These are phyloP conservation scores for Phyllotis vaccarum DNA, from an alignment of 2,797 vertebrate species.

Conservation along the genomic window DNA sequence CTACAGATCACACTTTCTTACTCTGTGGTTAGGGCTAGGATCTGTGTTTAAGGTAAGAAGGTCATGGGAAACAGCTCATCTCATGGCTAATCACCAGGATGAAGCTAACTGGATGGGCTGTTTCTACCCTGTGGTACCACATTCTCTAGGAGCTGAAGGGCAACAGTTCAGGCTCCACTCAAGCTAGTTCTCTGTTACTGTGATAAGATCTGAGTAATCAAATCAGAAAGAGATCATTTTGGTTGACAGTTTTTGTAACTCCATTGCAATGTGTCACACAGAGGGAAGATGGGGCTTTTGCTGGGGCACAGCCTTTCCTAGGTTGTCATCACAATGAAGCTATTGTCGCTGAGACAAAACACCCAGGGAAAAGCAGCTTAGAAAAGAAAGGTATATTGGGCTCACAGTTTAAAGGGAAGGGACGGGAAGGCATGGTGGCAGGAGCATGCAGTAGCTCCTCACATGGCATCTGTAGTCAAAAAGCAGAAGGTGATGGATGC, in stretches of 20 bases:
- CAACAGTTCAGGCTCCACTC: not conserved
- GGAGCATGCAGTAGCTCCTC: not conserved
- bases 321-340: not conserved
- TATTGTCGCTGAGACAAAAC: not conserved
- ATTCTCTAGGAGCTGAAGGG: not conserved
- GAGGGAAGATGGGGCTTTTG: not conserved
- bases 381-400: not conserved
- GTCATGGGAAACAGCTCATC: not conserved
- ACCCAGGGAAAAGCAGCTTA: not conserved
- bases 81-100: too few species aligned
- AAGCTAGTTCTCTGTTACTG: not conserved
- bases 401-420: not conserved
- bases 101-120: not conserved
- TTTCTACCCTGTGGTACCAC: not conserved
- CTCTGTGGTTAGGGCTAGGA: not conserved
- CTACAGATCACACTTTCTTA: not conserved
- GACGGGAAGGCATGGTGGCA: not conserved
- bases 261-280: not conserved
- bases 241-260: not conserved
- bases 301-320: not conserved
- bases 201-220: not conserved
- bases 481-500: not conserved
- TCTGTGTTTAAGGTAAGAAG: not conserved
- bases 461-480: not conserved
- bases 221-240: not conserved